Evolutionary conservation across 2,113 vertebrate genomes (phyloP), one percentile per base, ranked within the genome.

Genomic region (Blennius ocellaris): DNA sequence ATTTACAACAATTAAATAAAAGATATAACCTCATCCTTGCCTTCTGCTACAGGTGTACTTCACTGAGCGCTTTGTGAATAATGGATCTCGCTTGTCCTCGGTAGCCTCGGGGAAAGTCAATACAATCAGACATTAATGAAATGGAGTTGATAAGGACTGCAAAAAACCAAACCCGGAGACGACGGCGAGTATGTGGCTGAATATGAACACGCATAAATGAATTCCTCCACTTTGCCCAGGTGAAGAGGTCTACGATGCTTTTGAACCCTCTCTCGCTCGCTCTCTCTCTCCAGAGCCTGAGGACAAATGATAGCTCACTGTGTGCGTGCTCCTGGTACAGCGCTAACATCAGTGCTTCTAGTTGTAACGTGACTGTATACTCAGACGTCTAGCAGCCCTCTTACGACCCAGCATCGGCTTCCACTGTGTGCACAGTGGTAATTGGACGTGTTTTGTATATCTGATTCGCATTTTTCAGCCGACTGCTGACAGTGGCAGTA

Each of bases 281-380:
- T 48, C 36, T 17, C 49, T 55, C 16, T 12, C 61, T 67, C 56
- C 44, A 17, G 51, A 71, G 72, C 78, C 43, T 45, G 43, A 76
- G 65, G 73, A 76, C 30, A 61, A 67, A 62, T 48, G 50, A 47
- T 56, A 15, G 51, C 66, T 83, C 66, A 56, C 47, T 66, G 52
- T 66, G 52, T 71, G n/a, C 15, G 5, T 16, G 0, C 56, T 63
- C 64, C 44, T 39, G 37, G 36, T 62, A 40, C 39, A 50, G 52
- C 48, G 45, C 62, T 80, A 53, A 58, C 60, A 71, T 74, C 62
- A 65, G 54, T 54, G 21, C 44, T 53, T 73, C 49, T 58, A 21
- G 65, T 50, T 62, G 74, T 61, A 45, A 67, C 54, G 45, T 6
- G 59, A 9, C 39, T 45, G 50, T 30, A 14, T n/a, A 47, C 14